Percentiles rank a stretch among this genome's conserved stretches.
Conservation (phyloP, 2,797 vertebrate species). For the Lophotriccus pileatus region DNA sequence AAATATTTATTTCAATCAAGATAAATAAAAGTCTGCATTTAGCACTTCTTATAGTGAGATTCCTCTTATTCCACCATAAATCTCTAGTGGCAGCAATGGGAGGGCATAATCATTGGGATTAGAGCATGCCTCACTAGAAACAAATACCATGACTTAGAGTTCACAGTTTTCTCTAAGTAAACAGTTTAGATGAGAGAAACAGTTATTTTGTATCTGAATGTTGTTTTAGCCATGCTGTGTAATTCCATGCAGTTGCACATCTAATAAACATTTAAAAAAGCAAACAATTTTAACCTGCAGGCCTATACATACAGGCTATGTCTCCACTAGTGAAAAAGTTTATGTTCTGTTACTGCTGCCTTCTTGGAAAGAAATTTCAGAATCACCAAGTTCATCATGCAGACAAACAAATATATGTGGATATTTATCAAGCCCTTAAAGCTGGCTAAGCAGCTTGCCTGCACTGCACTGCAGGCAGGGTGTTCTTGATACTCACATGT, state of each 20-base stretch:
- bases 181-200: constrained; percentile 51
- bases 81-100: constrained; percentile 47
- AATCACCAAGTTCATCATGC: neutral
- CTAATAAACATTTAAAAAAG: constrained; percentile 54
- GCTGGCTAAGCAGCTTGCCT: neutral
- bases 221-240: constrained; percentile 43
- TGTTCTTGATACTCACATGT: neutral
- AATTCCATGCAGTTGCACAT: constrained; percentile 54
- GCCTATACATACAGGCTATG: constrained; percentile 18
- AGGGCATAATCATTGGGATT: constrained; percentile 50
- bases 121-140: constrained; percentile 59
- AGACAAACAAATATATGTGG: neutral
- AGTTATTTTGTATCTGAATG: constrained; percentile 61
- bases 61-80: constrained; percentile 10
- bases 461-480: neutral
- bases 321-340: constrained; percentile 4
- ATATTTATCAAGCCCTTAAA: neutral
- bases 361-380: constrained; percentile 47
- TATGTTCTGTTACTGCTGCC: constrained; percentile 39
- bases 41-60: constrained; percentile 25
- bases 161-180: constrained; percentile 55
- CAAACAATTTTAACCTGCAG: constrained; percentile 30
- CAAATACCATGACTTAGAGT: constrained; percentile 6
- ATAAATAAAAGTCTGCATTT: constrained; percentile 27
- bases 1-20: constrained; percentile 45